Base-by-base conservation (phyloP, 2,888 invertebrate species). In the Drosophila multiciliata region DNA sequence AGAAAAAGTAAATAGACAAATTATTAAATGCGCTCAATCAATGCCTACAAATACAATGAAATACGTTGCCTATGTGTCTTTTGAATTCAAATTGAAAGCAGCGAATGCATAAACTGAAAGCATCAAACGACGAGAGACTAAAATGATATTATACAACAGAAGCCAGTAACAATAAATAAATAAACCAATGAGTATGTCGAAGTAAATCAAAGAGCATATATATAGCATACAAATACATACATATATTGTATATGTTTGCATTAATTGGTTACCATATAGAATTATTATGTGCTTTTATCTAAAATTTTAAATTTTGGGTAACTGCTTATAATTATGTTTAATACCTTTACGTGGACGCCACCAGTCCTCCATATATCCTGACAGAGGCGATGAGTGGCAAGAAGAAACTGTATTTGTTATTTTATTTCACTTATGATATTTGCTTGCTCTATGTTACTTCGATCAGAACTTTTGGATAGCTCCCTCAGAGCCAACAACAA, bases 291-390 rank as follows among this genome's bases (percentile, higher is more conserved):
- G 86, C 67, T 73, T 66, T 86, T 69, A 49, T 73, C 57, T 58
- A 59, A 62, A 59, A 20, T 66, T 66, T 48, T 8, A 36, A 42
- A 23, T 33, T 54, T 33, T 54, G 54, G 54, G 45, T 73, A 59
- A 50, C 74, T 84, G 73, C 80, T 82, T 87, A 82, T 70, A 78
- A 77, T 75, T 83, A 86, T 75, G 65, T 73, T 82, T 95, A 95
- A 95, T 96, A 98, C 98, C 98, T 98, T 98, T 98, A 94, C 98
- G 96, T 94, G 98, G 98, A 95, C 97, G 96, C 97, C 97, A 98
- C 98, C 98, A 98, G 95, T 98, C 97, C 96, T 98, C 98, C 97
- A 97, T 97, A 96, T 97, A 98, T 96, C 97, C 97, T 98, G 97
- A 96, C 96, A 97, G 96, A 94, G 96, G 96, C 94, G 97, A 96